Evolutionary conservation across 2,797 vertebrate species (phyloP), one percentile per base, ranked within the genome.

Genomic region (Bovichtus diacanthus): DNA sequence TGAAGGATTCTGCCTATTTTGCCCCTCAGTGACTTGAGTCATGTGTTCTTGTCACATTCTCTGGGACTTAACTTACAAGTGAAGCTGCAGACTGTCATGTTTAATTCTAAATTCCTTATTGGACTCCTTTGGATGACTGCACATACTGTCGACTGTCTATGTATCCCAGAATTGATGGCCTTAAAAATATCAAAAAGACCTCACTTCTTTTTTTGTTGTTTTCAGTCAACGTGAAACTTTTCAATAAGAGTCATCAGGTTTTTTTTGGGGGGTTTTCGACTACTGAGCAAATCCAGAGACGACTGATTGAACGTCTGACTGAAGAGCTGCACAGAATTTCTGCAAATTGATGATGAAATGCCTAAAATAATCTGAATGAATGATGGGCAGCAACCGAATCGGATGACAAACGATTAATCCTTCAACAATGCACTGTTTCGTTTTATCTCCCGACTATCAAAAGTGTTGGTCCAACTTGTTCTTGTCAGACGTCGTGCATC

Each of bases 11-110:
- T 3, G 61, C 27, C 41, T 51, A 4, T 29, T 56, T 58, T 34
- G 18, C 34, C n/a, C 65, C 43, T 41, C 41, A 5, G 59, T 56
- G 18, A 56, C 59, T 46, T 56, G 58, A 63, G 41, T 49, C 66
- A 61, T 60, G 58, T 55, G 67, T 58, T 70, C 34, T 65, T 69
- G 66, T 64, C 75, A 59, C 27, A 25, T 51, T 46, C 25, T 36
- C n/a, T 65, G 61, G 38, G 34, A 47, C 31, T 63, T 50, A 62
- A 55, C 31, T 19, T 31, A 21, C 5, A 61, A 21, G 21, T 21
- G 46, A 44, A 39, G 56, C 46, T 62, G 72, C 38, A 60, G 46
- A 49, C 10, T 4, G 12, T 78, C 38, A 31, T 38, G 19, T 64
- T 64, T n/a, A 8, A 27, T 25, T n/a, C n/a, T 13, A 6, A 55